phyloP scores from a whole-genome alignment of 2,888 invertebrate genomes.

The Sarcophaga subvicina region DNA sequence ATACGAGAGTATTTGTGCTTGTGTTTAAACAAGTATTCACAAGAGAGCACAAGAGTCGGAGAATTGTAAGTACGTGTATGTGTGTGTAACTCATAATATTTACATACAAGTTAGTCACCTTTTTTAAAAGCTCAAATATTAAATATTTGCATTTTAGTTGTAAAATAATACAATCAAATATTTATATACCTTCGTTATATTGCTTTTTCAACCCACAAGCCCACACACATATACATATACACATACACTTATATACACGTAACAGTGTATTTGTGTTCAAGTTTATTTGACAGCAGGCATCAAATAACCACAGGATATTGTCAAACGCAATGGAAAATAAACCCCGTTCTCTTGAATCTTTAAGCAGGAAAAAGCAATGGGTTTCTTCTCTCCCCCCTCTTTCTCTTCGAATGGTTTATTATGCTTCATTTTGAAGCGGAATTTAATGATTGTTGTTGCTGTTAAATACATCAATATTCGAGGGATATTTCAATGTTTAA shows the following conservation, averaged over 20 bases:
- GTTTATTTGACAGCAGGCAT: conserved; percentile 14
- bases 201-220: too few relatives aligned
- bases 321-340: not conserved
- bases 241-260: not conserved
- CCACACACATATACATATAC: not conserved
- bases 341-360: too few relatives aligned
- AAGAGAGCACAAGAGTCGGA: too few relatives aligned
- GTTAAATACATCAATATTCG: too few relatives aligned
- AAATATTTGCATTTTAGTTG: conserved; percentile 52
- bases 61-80: not conserved
- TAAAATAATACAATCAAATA: conserved; percentile 48
- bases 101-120: conserved; percentile 63
- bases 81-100: conserved; percentile 49
- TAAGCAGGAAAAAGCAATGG: too few relatives aligned
- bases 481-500: too few relatives aligned
- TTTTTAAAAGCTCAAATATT: conserved; percentile 53
- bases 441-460: too few relatives aligned
- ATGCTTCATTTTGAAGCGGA: too few relatives aligned
- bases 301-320: conserved; percentile 38
- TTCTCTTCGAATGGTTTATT: too few relatives aligned
- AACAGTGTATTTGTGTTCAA: not conserved
- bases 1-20: not conserved
- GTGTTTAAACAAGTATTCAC: not conserved
- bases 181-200: not conserved
- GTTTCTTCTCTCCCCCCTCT: too few relatives aligned